Conservation (phyloP, 2,888 invertebrate species). For the Euzetes globulus region DNA sequence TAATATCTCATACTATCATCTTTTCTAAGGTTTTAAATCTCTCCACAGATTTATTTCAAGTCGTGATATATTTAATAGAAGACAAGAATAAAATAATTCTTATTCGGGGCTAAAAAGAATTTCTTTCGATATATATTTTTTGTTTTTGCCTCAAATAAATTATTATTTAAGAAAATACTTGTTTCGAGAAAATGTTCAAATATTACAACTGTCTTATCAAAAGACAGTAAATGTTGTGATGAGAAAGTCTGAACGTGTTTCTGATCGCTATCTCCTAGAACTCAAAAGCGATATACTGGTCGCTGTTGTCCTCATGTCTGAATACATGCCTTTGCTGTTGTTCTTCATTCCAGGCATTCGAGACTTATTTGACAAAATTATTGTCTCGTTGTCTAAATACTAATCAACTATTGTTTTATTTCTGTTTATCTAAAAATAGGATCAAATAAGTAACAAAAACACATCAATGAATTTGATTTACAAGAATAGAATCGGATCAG, state of each 20-base stretch:
- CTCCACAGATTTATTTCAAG: not conserved
- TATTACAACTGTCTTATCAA: slow-evolving; percentile 12
- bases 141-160: not conserved
- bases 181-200: not conserved
- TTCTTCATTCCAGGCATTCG: too few relatives aligned
- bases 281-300: not conserved
- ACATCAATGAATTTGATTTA: too few relatives aligned
- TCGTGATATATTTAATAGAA: too few relatives aligned
- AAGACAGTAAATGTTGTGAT: slow-evolving; percentile 10
- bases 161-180: not conserved
- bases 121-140: not conserved
- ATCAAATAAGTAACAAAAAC: too few relatives aligned
- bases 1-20: not conserved
- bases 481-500: too few relatives aligned
- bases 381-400: not conserved
- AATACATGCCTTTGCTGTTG: not conserved
- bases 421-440: too few relatives aligned
- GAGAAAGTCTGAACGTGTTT: slow-evolving; percentile 8
- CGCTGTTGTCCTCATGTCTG: not conserved
- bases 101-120: not conserved
- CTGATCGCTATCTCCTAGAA: not conserved
- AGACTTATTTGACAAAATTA: not conserved
- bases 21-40: not conserved
- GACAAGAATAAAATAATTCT: not conserved
- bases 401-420: too few relatives aligned